Percentiles rank a stretch among this genome's conserved stretches.
These are phyloP conservation scores for Acleris holmiana DNA, from an alignment of 2,888 invertebrate species.

Conservation along the genomic window DNA sequence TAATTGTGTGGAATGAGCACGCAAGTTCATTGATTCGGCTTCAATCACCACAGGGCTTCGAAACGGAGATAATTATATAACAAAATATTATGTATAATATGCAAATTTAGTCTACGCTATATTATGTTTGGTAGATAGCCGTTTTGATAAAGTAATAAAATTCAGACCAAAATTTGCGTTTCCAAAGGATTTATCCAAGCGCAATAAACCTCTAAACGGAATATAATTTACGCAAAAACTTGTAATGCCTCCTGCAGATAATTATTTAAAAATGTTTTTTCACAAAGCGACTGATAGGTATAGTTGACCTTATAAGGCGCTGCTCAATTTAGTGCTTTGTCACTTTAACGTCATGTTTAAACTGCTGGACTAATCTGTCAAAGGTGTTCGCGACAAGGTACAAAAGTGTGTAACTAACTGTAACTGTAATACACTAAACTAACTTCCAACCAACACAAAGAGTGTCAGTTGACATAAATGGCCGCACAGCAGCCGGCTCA, in stretches of 20 bases:
- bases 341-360: no score
- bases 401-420: no score
- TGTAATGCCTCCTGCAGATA: not conserved
- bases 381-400: no score
- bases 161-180: no score
- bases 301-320: no score
- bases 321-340: no score
- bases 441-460: not conserved
- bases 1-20: not conserved
- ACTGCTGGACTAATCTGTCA: no score
- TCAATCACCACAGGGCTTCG: no score
- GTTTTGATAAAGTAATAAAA: no score
- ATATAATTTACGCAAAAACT: not conserved
- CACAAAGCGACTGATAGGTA: not conserved
- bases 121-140: no score
- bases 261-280: not conserved
- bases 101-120: not conserved
- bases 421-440: not conserved
- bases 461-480: not conserved
- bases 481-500: conserved; percentile 1
- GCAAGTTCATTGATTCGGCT: not conserved
- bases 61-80: not conserved
- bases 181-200: no score
- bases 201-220: no score
- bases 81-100: not conserved